phyloP scores from a whole-genome alignment of 2,797 vertebrate species.

The Ciconia nigra region DNA sequence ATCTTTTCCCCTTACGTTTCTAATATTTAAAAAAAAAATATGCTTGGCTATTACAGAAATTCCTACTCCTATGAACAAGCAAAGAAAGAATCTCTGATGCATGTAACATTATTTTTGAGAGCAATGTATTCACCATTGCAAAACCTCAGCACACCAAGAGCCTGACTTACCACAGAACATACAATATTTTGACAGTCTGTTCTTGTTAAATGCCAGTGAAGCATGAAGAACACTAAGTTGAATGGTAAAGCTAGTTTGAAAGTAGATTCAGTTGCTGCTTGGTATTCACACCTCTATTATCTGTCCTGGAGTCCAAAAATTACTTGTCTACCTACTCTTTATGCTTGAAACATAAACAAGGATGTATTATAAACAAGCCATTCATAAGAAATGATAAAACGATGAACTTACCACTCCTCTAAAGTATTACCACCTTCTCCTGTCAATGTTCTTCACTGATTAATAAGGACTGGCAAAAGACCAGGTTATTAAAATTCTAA shows the following conservation, averaged over 20 bases:
- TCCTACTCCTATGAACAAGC: neutral
- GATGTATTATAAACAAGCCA: neutral
- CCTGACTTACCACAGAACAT: neutral
- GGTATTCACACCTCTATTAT: neutral
- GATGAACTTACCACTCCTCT: neutral
- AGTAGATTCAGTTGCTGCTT: neutral
- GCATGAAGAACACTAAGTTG: neutral
- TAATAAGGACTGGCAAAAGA: neutral
- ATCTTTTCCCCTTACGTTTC: neutral
- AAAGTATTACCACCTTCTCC: neutral
- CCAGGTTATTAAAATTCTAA: neutral
- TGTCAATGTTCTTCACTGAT: neutral
- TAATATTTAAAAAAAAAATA: neutral
- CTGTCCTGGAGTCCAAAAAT: neutral
- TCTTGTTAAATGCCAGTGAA: neutral
- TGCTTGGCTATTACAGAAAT: neutral
- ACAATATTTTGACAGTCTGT: neutral
- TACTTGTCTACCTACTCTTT: neutral
- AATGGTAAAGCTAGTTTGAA: neutral
- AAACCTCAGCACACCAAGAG: neutral
- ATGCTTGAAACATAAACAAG: neutral
- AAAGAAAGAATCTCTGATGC: neutral
- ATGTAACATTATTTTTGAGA: neutral
- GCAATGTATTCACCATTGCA: neutral
- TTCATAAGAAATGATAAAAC: neutral